Evolutionary conservation across 2,888 invertebrate genomes (phyloP).

Genomic region (Galerucella pusilla): DNA sequence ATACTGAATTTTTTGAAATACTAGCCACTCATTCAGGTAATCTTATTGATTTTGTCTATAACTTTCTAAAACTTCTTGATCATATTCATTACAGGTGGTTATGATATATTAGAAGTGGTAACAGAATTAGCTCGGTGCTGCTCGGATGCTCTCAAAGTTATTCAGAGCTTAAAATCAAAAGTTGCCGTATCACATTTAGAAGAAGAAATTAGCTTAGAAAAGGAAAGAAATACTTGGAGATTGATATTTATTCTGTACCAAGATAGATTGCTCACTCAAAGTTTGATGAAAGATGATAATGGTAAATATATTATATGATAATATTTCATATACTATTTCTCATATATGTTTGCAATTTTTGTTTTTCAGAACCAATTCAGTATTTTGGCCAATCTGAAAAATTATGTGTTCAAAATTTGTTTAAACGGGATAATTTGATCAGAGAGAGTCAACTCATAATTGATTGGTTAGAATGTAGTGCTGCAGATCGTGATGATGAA

Average conservation of each 20-base stretch:
- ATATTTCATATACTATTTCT: background rate
- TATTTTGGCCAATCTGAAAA: slow-evolving; percentile 70
- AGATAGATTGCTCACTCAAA: slow-evolving; percentile 72
- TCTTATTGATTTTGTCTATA: background rate
- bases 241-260: slow-evolving; percentile 84
- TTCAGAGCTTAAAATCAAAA: slow-evolving; percentile 60
- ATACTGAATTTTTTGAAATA: slow-evolving; percentile 62
- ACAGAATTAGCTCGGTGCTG: slow-evolving; percentile 62
- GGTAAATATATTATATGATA: slow-evolving; percentile 38
- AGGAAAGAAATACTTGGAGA: slow-evolving; percentile 91
- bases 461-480: slow-evolving; percentile 92
- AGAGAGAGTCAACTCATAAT: slow-evolving; percentile 85
- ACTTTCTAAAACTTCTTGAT: background rate
- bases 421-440: slow-evolving; percentile 68
- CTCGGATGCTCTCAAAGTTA: slow-evolving; percentile 61
- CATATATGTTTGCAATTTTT: background rate
- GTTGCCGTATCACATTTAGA: slow-evolving; percentile 51
- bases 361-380: slow-evolving; percentile 44
- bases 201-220: slow-evolving; percentile 72
- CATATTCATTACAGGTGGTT: slow-evolving; percentile 45
- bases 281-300: slow-evolving; percentile 57
- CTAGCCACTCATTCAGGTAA: slow-evolving; percentile 58
- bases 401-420: slow-evolving; percentile 69
- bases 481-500: slow-evolving; percentile 68
- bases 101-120: slow-evolving; percentile 59